phyloP scores from a whole-genome alignment of 2,888 invertebrate genomes.

The Fragum fragum region DNA sequence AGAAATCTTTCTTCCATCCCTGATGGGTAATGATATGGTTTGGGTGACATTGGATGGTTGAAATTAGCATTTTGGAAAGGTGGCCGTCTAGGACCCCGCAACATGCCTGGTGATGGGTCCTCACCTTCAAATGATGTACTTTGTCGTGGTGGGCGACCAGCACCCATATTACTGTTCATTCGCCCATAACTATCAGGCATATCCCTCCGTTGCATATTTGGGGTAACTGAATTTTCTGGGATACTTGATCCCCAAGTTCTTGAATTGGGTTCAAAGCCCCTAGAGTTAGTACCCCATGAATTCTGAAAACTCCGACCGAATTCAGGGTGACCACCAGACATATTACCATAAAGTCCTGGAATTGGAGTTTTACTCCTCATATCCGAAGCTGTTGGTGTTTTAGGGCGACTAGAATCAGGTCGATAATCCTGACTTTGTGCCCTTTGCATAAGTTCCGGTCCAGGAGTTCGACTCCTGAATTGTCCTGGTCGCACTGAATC shows the following conservation, averaged over 20 bases:
- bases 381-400: conserved; percentile 83
- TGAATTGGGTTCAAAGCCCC: conserved; percentile 60
- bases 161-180: conserved; percentile 71
- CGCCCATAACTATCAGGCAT: conserved; percentile 65
- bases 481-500: conserved; percentile 78
- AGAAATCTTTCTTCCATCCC: conserved; percentile 82
- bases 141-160: conserved; percentile 85
- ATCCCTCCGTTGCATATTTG: conserved; percentile 66
- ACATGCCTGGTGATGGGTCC: conserved; percentile 87
- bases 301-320: conserved; percentile 64
- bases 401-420: conserved; percentile 79
- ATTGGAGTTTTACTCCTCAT: conserved; percentile 86
- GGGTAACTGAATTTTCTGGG: conserved; percentile 66
- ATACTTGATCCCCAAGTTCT: conserved; percentile 70
- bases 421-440: conserved; percentile 77
- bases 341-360: conserved; percentile 71
- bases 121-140: conserved; percentile 90
- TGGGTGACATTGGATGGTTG: conserved; percentile 67
- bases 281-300: conserved; percentile 58
- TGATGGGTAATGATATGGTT: conserved; percentile 69
- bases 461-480: conserved; percentile 86
- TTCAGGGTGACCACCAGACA: conserved; percentile 68
- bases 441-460: conserved; percentile 85
- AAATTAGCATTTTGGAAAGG: conserved; percentile 72
- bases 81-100: conserved; percentile 77